phyloP scores from a whole-genome alignment of 2,888 invertebrate genomes.

The Synanthedon myopaeformis region DNA sequence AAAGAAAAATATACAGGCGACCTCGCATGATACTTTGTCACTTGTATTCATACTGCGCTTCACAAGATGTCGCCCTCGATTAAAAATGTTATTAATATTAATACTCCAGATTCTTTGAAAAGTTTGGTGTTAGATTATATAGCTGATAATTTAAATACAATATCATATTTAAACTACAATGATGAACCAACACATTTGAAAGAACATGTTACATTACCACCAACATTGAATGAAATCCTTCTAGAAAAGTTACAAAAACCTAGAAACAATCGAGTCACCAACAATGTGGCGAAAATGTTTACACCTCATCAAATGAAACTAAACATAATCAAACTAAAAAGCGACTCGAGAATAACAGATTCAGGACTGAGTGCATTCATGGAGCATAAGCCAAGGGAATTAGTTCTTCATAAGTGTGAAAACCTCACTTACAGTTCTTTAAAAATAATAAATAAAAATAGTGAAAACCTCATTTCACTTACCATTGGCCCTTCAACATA shows the following conservation, averaged over 20 bases:
- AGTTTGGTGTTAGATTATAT: conserved; percentile 75
- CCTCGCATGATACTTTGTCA: too few relatives aligned
- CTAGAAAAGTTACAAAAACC: conserved; percentile 67
- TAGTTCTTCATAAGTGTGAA: conserved; percentile 82
- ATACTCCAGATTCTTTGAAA: conserved; percentile 71
- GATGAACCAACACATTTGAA: conserved; percentile 62
- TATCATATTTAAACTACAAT: conserved; percentile 61
- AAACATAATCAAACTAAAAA: conserved; percentile 74
- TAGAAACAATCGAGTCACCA: conserved; percentile 65
- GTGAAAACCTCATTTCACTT: conserved; percentile 76
- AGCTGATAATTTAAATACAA: conserved; percentile 72
- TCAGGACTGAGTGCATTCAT: conserved; percentile 77
- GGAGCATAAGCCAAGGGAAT: conserved; percentile 78
- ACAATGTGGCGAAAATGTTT: conserved; percentile 79
- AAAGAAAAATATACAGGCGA: too few relatives aligned
- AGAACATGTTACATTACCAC: conserved; percentile 74
- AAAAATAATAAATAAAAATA: conserved; percentile 75
- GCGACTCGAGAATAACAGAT: conserved; percentile 78
- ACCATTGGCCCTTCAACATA: conserved; percentile 78
- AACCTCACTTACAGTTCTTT: conserved; percentile 74
- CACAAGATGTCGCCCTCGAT: too few relatives aligned
- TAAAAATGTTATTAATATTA: conserved; percentile 10
- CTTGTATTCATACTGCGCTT: too few relatives aligned
- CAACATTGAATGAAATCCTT: conserved; percentile 79
- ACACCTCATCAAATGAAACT: conserved; percentile 78